Evolutionary conservation across 2,888 invertebrate species (phyloP).

Genomic region (Epiblema foenella): DNA sequence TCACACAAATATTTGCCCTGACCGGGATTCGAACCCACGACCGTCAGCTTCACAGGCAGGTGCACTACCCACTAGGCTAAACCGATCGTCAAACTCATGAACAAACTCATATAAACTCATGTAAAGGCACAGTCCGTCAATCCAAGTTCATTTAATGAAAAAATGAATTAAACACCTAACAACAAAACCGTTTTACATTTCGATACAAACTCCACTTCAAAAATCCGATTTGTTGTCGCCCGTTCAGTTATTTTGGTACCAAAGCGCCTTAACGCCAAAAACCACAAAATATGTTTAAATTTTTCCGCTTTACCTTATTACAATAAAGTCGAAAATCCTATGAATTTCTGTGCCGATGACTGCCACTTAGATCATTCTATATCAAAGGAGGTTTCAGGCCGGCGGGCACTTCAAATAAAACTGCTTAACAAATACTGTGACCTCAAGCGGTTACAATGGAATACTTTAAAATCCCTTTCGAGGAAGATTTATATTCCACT

Average conservation of each 20-base stretch:
- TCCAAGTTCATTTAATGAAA: too few species aligned
- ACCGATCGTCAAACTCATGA: too few species aligned
- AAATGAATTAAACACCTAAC: not conserved
- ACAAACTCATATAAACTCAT: too few species aligned
- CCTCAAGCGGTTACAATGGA: conserved; percentile 22
- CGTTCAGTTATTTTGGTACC: not conserved
- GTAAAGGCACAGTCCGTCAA: not conserved
- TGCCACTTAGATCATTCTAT: not conserved
- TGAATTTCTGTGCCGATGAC: not conserved
- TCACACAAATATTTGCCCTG: too few species aligned
- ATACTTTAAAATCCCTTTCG: conserved; percentile 13
- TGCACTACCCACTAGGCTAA: too few species aligned
- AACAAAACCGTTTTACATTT: not conserved
- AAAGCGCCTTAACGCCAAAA: not conserved
- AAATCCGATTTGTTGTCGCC: not conserved
- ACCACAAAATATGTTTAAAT: not conserved
- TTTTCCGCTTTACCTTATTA: not conserved
- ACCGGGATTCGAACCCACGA: too few species aligned
- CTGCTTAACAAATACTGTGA: conserved; percentile 14
- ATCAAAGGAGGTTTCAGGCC: not conserved
- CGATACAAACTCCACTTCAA: not conserved
- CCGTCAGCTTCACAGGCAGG: too few species aligned
- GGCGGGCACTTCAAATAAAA: conserved; percentile 17
- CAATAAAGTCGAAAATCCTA: not conserved
- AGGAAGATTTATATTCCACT: conserved; percentile 21